Evolutionary conservation across 2,888 invertebrate genomes (phyloP).

Genomic region (Scaptodrosophila latifasciaeformis): DNA sequence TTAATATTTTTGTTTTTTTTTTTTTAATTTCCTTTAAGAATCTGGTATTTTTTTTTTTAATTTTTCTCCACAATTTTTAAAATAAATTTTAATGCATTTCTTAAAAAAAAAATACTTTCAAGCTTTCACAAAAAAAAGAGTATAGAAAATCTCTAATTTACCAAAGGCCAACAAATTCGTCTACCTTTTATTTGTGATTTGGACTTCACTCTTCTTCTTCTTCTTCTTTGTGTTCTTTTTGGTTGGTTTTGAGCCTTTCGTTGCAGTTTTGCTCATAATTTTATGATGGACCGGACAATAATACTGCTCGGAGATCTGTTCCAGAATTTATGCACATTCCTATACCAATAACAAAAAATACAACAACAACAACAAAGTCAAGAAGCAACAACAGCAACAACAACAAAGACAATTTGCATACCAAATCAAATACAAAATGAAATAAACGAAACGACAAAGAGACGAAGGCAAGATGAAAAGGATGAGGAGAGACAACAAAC

Average conservation of each 20-base stretch:
- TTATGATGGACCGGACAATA: constrained; percentile 52
- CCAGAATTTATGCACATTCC: constrained; percentile 71
- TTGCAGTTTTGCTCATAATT: constrained; percentile 68
- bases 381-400: constrained; percentile 11
- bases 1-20: too few species aligned
- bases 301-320: constrained; percentile 35
- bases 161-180: too few species aligned
- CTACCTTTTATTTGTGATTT: too few species aligned
- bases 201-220: neutral
- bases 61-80: too few species aligned
- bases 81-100: too few species aligned
- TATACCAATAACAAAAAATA: constrained; percentile 19
- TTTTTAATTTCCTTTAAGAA: too few species aligned
- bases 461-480: neutral
- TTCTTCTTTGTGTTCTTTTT: neutral
- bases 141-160: too few species aligned
- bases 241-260: constrained; percentile 13
- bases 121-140: too few species aligned
- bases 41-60: too few species aligned
- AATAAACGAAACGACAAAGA: neutral
- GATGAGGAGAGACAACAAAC: constrained; percentile 23
- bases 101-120: too few species aligned
- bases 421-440: constrained; percentile 37
- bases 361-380: neutral
- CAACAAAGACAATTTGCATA: constrained; percentile 56